Base-by-base conservation (phyloP, 2,888 invertebrate genomes). In the Conchocele bisecta region DNA sequence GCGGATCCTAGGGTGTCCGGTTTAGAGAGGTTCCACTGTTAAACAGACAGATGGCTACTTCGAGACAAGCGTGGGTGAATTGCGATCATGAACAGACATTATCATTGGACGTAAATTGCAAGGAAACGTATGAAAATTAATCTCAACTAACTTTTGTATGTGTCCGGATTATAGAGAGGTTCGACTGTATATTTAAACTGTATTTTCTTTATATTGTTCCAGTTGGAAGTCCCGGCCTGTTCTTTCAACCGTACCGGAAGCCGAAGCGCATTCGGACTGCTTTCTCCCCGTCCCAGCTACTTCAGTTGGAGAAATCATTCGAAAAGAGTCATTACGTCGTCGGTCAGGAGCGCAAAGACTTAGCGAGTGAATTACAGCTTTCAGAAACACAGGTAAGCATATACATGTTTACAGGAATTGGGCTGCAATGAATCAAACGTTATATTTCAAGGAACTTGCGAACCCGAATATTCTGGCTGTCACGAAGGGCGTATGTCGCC, bases 281-380 rank as follows among this genome's bases (percentile, higher is more conserved):
- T 41, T 99, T 99, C 93, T 98, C 98, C 64, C 99, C 99, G 33
- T 96, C 97, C 68, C 99, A 99, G 92, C 94, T 99, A 81, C 93
- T 99, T 74, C 97, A 98, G 92, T 92, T 99, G 91, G 99, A 99
- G 91, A 97, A 98, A 91, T 98, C 98, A 64, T 99, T 99, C 92
- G 98, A 99, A 93, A 97, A 97, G 92, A 99, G 99, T 92, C 99
- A 99, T 91, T 99, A 99, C 92, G 99, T 99, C 44, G 99, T 99
- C 26, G 99, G 99, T 0, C 97, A 98, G 28, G 99, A 99, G 92
- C 94, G 99, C 88, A 99, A 99, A 92, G 98, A 98, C 91, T 93
- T 99, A 84, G 99, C 99, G 11, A 96, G 97, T 89, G 95, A 95
- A 70, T 93, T 99, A 68, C 97, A 96, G 90, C 94, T 98, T 82